Percentiles rank a stretch among this genome's conserved stretches.
Evolutionary conservation across 2,797 vertebrate genomes (phyloP).

Genomic region (Gobio occitaniae): DNA sequence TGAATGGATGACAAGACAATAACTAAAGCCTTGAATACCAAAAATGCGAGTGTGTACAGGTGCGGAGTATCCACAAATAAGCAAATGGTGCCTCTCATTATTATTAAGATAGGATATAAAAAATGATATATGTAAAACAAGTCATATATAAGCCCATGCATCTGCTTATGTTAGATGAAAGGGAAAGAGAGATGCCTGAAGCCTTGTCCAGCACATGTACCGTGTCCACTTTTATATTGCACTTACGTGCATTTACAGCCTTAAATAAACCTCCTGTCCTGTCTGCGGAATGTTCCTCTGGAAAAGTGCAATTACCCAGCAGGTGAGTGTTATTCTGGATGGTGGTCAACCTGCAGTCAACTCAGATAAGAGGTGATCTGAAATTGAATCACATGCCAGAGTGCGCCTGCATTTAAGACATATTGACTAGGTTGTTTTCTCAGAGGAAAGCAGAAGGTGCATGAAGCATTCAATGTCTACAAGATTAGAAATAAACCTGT

Average conservation of each 20-base stretch:
- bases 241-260: not conserved
- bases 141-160: not conserved
- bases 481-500: slow-evolving; percentile 30
- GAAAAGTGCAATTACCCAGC: slow-evolving; percentile 20
- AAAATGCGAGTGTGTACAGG: slow-evolving; percentile 31
- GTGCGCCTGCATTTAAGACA: not conserved
- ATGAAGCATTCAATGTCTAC: slow-evolving; percentile 15
- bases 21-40: slow-evolving; percentile 14
- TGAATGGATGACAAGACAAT: slow-evolving; percentile 29
- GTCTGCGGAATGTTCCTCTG: slow-evolving; percentile 1
- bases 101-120: not conserved
- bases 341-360: slow-evolving; percentile 27
- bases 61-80: slow-evolving; percentile 16
- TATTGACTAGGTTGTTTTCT: slow-evolving; percentile 36
- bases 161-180: slow-evolving; percentile 8
- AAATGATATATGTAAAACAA: not conserved
- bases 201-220: not conserved
- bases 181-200: not conserved
- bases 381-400: slow-evolving; percentile 40
- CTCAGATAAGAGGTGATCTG: slow-evolving; percentile 36
- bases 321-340: slow-evolving; percentile 26
- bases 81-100: slow-evolving; percentile 34
- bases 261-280: slow-evolving; percentile 16
- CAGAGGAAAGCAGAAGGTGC: slow-evolving; percentile 11
- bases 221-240: not conserved